Conservation (phyloP, 1,140 invertebrate genomes). For the Diorhabda elongata region DNA sequence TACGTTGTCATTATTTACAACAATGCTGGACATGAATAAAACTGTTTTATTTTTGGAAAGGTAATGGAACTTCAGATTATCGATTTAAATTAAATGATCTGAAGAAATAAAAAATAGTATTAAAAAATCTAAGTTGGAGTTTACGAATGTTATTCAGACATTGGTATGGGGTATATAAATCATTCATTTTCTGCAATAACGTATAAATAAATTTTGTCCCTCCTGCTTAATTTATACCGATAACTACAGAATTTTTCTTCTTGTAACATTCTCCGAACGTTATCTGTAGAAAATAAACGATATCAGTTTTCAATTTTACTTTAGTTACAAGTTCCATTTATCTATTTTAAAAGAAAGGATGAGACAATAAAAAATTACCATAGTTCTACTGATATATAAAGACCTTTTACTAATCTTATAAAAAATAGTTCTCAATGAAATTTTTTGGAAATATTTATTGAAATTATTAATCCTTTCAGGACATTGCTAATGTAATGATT, state of each 20-base stretch:
- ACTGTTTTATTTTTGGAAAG: constrained; percentile 19
- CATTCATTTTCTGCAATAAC: too few species aligned
- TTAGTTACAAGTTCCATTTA: neutral
- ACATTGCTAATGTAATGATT: too few species aligned
- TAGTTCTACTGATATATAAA: neutral
- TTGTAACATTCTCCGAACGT: too few species aligned
- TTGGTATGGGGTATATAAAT: neutral
- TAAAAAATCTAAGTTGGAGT: constrained; percentile 11
- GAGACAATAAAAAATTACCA: neutral
- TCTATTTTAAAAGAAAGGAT: neutral
- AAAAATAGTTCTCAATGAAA: too few species aligned
- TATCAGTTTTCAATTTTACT: neutral
- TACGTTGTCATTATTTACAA: constrained; percentile 39
- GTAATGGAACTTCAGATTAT: constrained; percentile 7
- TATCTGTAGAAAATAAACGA: neutral
- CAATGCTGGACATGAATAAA: constrained; percentile 23
- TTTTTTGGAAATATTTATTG: too few species aligned
- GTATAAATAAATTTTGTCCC: too few species aligned
- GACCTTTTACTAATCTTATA: too few species aligned
- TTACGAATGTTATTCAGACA: constrained; percentile 1
- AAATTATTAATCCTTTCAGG: too few species aligned
- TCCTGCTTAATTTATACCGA: too few species aligned
- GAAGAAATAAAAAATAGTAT: neutral
- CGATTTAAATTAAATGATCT: neutral
- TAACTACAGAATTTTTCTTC: too few species aligned